These are phyloP conservation scores for Channa argus DNA, from an alignment of 2,113 vertebrate species.

Conservation along the genomic window DNA sequence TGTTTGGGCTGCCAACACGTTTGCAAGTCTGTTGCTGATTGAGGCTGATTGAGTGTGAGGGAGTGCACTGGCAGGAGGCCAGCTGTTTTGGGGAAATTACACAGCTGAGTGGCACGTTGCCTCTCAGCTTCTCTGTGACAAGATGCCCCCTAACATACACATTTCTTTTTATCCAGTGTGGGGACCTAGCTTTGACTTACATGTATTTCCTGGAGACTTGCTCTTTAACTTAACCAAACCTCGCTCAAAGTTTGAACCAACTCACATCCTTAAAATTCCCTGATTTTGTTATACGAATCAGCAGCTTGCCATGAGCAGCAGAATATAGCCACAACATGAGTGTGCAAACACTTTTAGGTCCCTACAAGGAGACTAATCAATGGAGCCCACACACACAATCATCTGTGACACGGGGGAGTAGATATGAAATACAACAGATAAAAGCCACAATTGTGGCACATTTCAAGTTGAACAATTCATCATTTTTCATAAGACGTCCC, in stretches of 20 bases:
- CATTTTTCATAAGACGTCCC: slow-evolving; percentile 26
- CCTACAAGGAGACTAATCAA: too few species aligned
- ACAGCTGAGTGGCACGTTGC: slow-evolving; percentile 41
- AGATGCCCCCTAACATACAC: background rate
- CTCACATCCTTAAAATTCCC: too few species aligned
- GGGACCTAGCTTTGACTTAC: too few species aligned
- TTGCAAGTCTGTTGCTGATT: slow-evolving; percentile 61
- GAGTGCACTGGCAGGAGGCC: slow-evolving; percentile 62
- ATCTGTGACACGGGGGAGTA: slow-evolving; percentile 30
- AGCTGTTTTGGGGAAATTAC: slow-evolving; percentile 60
- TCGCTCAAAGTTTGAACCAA: too few species aligned
- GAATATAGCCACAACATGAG: too few species aligned
- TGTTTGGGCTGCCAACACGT: slow-evolving; percentile 27
- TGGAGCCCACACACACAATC: background rate
- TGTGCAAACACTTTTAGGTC: too few species aligned
- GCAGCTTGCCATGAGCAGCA: too few species aligned
- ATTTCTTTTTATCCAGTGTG: too few species aligned
- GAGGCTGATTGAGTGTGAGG: slow-evolving; percentile 60
- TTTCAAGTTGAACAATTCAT: slow-evolving; percentile 50
- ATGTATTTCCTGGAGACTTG: too few species aligned
- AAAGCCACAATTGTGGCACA: slow-evolving; percentile 30
- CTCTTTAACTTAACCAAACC: too few species aligned
- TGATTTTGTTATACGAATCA: too few species aligned
- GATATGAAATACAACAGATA: slow-evolving; percentile 23
- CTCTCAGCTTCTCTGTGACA: slow-evolving; percentile 53